Evolutionary conservation across 2,888 invertebrate species (phyloP).

Genomic region (Limnephilus marmoratus): DNA sequence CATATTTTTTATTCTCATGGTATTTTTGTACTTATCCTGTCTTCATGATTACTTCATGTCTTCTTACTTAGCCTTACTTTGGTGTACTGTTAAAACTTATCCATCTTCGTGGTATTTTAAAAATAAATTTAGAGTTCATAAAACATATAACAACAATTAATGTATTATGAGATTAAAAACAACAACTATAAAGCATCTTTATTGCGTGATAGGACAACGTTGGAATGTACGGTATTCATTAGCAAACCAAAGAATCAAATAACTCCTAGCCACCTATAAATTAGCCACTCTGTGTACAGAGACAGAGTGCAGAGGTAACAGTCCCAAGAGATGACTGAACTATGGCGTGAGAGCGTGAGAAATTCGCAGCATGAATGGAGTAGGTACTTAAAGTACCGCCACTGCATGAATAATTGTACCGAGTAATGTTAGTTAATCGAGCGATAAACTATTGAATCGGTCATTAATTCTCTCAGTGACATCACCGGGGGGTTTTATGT

Average conservation of each 20-base stretch:
- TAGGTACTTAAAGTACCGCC: neutral
- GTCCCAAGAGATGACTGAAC: slow-evolving; percentile 19
- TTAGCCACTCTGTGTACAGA: neutral
- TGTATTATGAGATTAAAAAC: too few relatives aligned
- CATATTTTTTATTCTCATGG: too few relatives aligned
- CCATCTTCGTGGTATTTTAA: too few relatives aligned
- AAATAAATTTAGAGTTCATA: too few relatives aligned
- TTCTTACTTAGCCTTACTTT: too few relatives aligned
- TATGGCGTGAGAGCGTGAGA: slow-evolving; percentile 25
- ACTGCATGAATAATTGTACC: slow-evolving; percentile 16
- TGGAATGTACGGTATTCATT: neutral
- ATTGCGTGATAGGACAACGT: neutral
- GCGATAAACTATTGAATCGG: slow-evolving; percentile 15
- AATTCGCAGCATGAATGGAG: slow-evolving; percentile 16
- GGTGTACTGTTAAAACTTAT: too few relatives aligned
- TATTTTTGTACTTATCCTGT: too few relatives aligned
- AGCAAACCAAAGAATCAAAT: neutral
- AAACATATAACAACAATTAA: too few relatives aligned
- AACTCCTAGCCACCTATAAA: neutral
- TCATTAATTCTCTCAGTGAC: slow-evolving; percentile 5
- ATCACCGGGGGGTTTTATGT: neutral
- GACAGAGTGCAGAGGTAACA: neutral
- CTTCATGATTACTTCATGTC: too few relatives aligned
- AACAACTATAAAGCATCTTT: neutral
- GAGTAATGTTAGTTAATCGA: neutral